These are phyloP conservation scores for Ypsolopha scabrella DNA, from an alignment of 2,888 invertebrate species.

Conservation along the genomic window DNA sequence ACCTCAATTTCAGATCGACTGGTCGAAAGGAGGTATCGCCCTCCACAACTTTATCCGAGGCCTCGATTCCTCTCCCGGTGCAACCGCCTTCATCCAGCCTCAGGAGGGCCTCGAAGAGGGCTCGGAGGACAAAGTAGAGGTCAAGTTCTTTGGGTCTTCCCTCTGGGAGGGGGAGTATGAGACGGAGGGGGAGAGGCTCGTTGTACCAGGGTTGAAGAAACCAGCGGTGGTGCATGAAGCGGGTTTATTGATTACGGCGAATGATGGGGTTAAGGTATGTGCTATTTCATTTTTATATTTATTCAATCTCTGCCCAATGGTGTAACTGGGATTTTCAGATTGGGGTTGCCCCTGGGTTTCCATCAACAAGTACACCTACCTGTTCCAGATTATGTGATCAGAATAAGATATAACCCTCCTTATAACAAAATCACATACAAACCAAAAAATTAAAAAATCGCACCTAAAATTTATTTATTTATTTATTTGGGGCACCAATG, in stretches of 20 bases:
- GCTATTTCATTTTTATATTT: neutral
- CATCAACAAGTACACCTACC: too few relatives aligned
- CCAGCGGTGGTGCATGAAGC: slow-evolving; percentile 80
- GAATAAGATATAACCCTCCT: too few relatives aligned
- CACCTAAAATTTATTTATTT: too few relatives aligned
- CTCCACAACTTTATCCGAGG: slow-evolving; percentile 95
- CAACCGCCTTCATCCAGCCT: slow-evolving; percentile 72
- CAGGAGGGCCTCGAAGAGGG: slow-evolving; percentile 8
- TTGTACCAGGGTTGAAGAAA: slow-evolving; percentile 71
- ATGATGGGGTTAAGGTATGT: slow-evolving; percentile 79
- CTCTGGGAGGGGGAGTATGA: slow-evolving; percentile 73
- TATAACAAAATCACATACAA: too few relatives aligned
- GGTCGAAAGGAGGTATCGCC: slow-evolving; percentile 75
- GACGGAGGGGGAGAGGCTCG: slow-evolving; percentile 67
- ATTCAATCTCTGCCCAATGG: too few relatives aligned
- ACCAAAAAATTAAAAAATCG: too few relatives aligned
- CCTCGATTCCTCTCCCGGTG: slow-evolving; percentile 95
- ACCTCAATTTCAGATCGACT: slow-evolving; percentile 70
- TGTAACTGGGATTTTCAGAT: too few relatives aligned
- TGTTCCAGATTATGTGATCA: too few relatives aligned
- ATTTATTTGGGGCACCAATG: too few relatives aligned
- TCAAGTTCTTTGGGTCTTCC: slow-evolving; percentile 84
- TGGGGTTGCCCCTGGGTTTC: too few relatives aligned
- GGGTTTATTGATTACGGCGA: slow-evolving; percentile 85
- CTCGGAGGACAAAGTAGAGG: slow-evolving; percentile 54